Percentiles rank a stretch among this genome's conserved stretches.
These are phyloP conservation scores for Drosophila carrolli DNA, from an alignment of 1,140 invertebrate species.

Conservation along the genomic window DNA sequence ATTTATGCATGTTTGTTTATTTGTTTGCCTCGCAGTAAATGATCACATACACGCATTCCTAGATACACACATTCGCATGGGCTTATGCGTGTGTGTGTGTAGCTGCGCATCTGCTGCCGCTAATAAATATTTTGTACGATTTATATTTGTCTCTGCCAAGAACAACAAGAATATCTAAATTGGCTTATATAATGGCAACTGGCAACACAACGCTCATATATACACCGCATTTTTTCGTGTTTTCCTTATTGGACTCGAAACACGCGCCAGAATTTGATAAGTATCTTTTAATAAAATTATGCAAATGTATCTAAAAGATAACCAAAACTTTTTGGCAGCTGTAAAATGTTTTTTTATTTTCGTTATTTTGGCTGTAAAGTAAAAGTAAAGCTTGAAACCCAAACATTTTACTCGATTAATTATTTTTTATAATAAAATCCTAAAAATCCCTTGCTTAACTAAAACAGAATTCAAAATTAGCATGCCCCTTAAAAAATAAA, in stretches of 20 bases:
- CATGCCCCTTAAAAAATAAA: too few species aligned
- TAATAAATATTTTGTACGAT: conserved; percentile 49
- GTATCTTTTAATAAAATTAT: conserved; percentile 31
- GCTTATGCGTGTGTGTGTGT: conserved; percentile 11
- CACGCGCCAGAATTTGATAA: conserved; percentile 30
- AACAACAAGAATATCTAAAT: conserved; percentile 46
- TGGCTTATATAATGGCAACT: conserved; percentile 42
- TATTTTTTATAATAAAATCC: too few species aligned
- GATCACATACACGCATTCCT: conserved; percentile 65
- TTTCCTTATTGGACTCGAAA: conserved; percentile 39
- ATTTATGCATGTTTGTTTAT: conserved; percentile 83
- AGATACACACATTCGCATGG: conserved; percentile 14
- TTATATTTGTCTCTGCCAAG: conserved; percentile 34
- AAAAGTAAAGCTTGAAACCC: not conserved
- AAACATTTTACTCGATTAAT: too few species aligned
- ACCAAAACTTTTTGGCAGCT: conserved; percentile 29
- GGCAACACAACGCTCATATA: not conserved
- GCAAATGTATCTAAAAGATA: conserved; percentile 30
- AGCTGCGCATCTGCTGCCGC: conserved; percentile 60
- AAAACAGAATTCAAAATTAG: too few species aligned
- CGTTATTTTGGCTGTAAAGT: not conserved
- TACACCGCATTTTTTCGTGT: conserved; percentile 16
- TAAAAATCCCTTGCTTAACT: too few species aligned
- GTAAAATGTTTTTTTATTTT: conserved; percentile 16
- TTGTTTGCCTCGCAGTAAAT: conserved; percentile 80